Evolutionary conservation across 2,113 vertebrate genomes (phyloP).

Genomic region (Phrynocephalus versicolor): DNA sequence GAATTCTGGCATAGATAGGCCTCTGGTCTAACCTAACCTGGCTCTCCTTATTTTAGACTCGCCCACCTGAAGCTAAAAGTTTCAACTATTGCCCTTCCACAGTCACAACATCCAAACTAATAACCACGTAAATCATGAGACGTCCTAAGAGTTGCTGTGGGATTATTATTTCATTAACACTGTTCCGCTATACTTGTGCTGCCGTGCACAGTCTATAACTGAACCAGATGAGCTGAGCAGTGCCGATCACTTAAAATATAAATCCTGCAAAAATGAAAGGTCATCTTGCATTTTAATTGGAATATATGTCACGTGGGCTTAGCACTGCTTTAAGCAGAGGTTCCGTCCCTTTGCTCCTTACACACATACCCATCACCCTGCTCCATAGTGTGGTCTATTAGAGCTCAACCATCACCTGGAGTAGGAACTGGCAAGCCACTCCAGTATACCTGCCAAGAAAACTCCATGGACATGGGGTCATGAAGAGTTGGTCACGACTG

Average conservation of each 20-base stretch:
- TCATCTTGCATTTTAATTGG: not conserved
- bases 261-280: slow-evolving; percentile 19
- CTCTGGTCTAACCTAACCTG: not conserved
- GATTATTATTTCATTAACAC: not conserved
- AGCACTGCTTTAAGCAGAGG: not conserved
- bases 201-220: not conserved
- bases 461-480: no score
- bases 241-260: slow-evolving; percentile 8
- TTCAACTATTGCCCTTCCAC: not conserved
- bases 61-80: not conserved
- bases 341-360: not conserved
- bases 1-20: not conserved
- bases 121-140: not conserved
- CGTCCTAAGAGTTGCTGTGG: not conserved
- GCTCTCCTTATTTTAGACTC: not conserved
- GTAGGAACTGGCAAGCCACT: no score
- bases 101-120: not conserved
- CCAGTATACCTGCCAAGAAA: no score
- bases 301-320: not conserved
- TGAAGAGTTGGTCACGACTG: no score
- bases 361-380: not conserved
- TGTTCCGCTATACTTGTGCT: not conserved
- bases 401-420: not conserved
- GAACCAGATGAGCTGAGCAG: not conserved
- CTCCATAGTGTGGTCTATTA: not conserved